These are phyloP conservation scores for Malacoraja senta DNA, from an alignment of 2,797 vertebrate genomes.

Conservation along the genomic window DNA sequence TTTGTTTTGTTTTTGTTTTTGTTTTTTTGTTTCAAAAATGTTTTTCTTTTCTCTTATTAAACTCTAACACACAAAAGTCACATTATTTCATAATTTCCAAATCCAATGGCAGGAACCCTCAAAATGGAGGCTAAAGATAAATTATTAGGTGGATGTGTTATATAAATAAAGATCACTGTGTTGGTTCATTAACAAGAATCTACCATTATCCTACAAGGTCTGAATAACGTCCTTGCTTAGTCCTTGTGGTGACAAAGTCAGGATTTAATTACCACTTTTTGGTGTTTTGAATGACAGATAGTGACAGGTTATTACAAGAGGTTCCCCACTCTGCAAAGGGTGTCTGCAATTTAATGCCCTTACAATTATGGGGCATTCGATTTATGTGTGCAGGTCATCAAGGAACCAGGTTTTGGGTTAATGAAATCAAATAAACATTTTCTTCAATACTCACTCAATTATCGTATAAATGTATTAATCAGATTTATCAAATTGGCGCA, in stretches of 20 bases:
- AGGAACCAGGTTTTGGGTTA: not conserved
- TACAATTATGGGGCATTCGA: not conserved
- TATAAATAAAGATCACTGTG: not conserved
- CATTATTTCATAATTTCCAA: slow-evolving; percentile 28
- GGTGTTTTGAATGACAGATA: slow-evolving; percentile 28
- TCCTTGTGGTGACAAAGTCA: slow-evolving; percentile 20
- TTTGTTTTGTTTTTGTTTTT: too few species aligned
- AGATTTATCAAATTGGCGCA: not conserved
- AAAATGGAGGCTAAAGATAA: not conserved
- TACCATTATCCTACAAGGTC: not conserved
- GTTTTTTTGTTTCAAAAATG: too few species aligned
- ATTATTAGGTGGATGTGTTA: not conserved
- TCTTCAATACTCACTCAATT: not conserved
- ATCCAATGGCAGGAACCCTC: slow-evolving; percentile 30
- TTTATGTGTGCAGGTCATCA: slow-evolving; percentile 14
- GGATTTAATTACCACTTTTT: slow-evolving; percentile 27
- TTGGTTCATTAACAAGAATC: not conserved
- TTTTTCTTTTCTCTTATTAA: not conserved
- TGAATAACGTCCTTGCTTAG: slow-evolving; percentile 30
- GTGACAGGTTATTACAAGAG: slow-evolving; percentile 36
- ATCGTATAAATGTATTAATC: not conserved
- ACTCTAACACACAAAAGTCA: slow-evolving; percentile 16
- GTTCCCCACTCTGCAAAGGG: not conserved
- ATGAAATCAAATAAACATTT: slow-evolving; percentile 6
- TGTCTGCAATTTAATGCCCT: not conserved